Evolutionary conservation across 2,888 invertebrate genomes (phyloP).

Genomic region (Unio pictorum): DNA sequence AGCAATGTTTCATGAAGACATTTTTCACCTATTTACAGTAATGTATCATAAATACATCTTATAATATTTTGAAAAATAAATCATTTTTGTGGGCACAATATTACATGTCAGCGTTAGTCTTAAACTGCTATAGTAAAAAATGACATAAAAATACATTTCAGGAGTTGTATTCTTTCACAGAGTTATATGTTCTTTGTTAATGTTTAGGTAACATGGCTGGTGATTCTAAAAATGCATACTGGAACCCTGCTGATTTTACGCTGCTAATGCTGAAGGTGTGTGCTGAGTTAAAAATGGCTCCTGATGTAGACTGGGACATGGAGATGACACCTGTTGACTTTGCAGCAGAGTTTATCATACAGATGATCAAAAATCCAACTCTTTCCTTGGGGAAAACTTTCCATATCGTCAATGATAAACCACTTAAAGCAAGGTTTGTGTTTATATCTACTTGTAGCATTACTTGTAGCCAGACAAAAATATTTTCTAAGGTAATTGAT

Average conservation of each 20-base stretch:
- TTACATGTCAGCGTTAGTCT: no score
- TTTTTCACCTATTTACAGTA: no score
- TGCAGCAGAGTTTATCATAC: slow-evolving; percentile 65
- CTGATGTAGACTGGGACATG: slow-evolving; percentile 68
- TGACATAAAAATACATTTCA: no score
- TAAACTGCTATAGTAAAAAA: no score
- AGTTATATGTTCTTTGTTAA: no score
- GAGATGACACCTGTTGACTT: slow-evolving; percentile 73
- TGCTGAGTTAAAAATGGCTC: slow-evolving; percentile 59
- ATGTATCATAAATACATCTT: no score
- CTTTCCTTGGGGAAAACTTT: slow-evolving; percentile 68
- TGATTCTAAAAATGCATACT: slow-evolving; percentile 60
- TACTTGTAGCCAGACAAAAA: background rate
- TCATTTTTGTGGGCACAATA: no score
- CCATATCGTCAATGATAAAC: slow-evolving; percentile 68
- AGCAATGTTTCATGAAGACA: no score
- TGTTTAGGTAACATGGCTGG: slow-evolving; percentile 68
- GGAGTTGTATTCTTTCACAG: no score
- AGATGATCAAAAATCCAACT: slow-evolving; percentile 61
- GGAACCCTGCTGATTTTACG: slow-evolving; percentile 72
- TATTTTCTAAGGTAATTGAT: no score
- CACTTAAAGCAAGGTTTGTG: slow-evolving; percentile 57
- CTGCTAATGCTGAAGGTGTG: slow-evolving; percentile 68
- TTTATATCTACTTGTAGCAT: background rate
- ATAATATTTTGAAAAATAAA: no score